Evolutionary conservation across 2,113 vertebrate genomes (phyloP).

Genomic region (Tonatia bakeri): DNA sequence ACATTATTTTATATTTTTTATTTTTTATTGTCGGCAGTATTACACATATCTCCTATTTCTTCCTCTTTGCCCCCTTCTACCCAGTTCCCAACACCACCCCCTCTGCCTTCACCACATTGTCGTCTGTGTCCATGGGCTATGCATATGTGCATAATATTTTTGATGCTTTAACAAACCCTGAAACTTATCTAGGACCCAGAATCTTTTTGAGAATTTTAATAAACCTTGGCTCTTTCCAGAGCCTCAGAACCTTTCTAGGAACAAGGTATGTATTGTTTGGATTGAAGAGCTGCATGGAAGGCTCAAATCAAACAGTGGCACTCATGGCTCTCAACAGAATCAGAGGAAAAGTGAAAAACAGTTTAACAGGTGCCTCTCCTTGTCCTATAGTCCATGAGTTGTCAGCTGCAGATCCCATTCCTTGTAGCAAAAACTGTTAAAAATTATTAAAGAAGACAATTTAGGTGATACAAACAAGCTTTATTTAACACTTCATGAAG

Average conservation of each 20-base stretch:
- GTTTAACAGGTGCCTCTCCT: background rate
- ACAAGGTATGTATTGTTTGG: background rate
- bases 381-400: rapidly evolving
- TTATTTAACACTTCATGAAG: background rate
- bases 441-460: background rate
- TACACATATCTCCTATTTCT: too few relatives aligned
- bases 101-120: too few relatives aligned
- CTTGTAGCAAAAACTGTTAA: background rate
- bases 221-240: background rate
- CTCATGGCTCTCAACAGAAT: rapidly evolving
- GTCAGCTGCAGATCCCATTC: background rate
- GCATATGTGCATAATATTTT: background rate
- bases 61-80: too few relatives aligned
- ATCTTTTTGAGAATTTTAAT: background rate
- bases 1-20: background rate
- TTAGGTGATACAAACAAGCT: background rate
- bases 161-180: background rate
- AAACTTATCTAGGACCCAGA: background rate
- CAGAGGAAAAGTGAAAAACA: background rate
- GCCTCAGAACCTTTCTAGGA: background rate
- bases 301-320: rapidly evolving
- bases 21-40: background rate
- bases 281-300: too few relatives aligned
- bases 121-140: too few relatives aligned
- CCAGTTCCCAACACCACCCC: too few relatives aligned